Evolutionary conservation across 2,113 vertebrate genomes (phyloP), one percentile per base, ranked within the genome.

Genomic region (Notothenia rossii): DNA sequence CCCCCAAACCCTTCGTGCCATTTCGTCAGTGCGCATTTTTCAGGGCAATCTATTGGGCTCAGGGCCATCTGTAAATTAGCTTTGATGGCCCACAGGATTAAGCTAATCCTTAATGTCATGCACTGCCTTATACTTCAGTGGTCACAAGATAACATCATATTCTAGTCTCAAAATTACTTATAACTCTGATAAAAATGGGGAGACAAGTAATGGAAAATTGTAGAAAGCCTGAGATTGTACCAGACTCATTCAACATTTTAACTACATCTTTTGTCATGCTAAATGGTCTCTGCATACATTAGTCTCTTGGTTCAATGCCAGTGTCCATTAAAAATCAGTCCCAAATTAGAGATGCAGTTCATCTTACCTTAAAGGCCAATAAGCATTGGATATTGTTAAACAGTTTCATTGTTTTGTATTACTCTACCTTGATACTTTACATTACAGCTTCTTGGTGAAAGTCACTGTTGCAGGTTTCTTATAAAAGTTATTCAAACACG

Each of bases 401-500:
- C 5, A 36, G 3, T 33, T 45, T 51, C 18, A 45, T 33, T 43
- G 17, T 56, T 36, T 36, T 36, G 33, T 36, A 61, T 5, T 8
- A 50, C 10, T 6, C 18, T 25, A 61, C 40, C 5, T n/a, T 51
- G 54, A 36, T n/a, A 48, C 51, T 20, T 68, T 20, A 25, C n/a
- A 18, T 22, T 33, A 59, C 40, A 58, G 20, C 14, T 14, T 40
- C 2, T 48, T 2, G 0, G 12, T 67, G 45, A 74, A 48, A 53
- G 29, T 48, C 29, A 33, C 58, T 55, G n/a, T 60, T 20, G 74
- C 43, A 33, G 13, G 14, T 62, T 66, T 74, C 75, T 18, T 18
- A 55, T 63, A 45, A 46, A 33, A 45, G 40, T 45, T 67, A 20
- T 11, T 40, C 61, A 66, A 86, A 86, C 58, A 73, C 13, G 3